phyloP scores from a whole-genome alignment of 2,113 vertebrate species.

The Lota lota region DNA sequence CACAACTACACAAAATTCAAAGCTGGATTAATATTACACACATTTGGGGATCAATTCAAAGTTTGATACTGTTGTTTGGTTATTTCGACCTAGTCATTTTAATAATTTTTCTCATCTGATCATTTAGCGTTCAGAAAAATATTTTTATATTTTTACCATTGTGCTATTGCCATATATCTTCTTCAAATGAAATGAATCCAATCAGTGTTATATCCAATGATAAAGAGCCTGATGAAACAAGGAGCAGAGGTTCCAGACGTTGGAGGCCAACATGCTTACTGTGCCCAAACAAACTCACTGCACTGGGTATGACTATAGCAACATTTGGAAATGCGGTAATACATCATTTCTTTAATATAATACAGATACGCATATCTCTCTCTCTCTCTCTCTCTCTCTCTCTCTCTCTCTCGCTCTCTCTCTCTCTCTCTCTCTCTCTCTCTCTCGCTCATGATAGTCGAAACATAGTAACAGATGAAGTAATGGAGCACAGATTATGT shows the following conservation, averaged over 20 bases:
- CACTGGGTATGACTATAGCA: constrained; percentile 22
- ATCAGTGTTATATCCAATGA: constrained; percentile 20
- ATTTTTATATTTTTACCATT: not conserved
- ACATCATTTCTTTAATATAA: constrained; percentile 27
- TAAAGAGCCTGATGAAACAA: constrained; percentile 7
- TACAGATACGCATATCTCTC: constrained; percentile 7
- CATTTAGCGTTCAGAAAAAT: constrained; percentile 8
- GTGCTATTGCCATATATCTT: not conserved
- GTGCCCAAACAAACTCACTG: constrained; percentile 17
- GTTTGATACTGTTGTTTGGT: not conserved
- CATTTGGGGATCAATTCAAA: not conserved
- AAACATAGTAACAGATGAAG: too few relatives aligned
- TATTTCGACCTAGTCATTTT: not conserved
- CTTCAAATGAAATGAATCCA: constrained; percentile 29
- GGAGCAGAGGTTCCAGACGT: constrained; percentile 20
- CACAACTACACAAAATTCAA: too few relatives aligned
- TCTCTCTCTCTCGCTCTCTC: not conserved
- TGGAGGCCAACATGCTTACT: constrained; percentile 48
- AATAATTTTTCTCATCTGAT: not conserved
- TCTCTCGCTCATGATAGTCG: too few relatives aligned
- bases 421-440: not conserved
- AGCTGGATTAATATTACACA: not conserved
- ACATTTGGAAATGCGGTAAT: constrained; percentile 36
- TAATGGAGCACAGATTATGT: too few relatives aligned
- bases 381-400: constrained; percentile 14